Evolutionary conservation across 2,113 vertebrate genomes (phyloP), one percentile per base, ranked within the genome.

Genomic region (Pundamilia nyererei): DNA sequence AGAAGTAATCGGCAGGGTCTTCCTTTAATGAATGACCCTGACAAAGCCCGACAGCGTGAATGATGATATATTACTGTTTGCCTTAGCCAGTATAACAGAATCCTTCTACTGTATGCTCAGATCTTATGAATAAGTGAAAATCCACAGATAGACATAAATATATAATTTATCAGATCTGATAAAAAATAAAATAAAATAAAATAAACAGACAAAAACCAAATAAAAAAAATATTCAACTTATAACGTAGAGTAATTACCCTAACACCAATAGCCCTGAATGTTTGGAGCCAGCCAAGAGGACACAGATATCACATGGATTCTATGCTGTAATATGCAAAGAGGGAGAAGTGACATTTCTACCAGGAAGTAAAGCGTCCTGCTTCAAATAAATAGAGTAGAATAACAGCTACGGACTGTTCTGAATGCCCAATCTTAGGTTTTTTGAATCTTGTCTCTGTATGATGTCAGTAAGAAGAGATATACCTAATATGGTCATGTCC

Each of bases 81-180:
- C 40, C 53, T 80, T 21, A 26, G 40, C 53, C 21, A 42, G 9
- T 9, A 42, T 19, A 21, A 51, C 7, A 29, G 40, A 80, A 58
- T 1, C 13, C 0, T 6, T 77, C 19, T 54, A 1, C 1, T 77
- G 55, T 6, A 9, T 21, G 33, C 51, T 51, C 6, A 54, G 26
- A 56, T 62, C 65, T 38, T 19, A 4, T 4, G 47, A 54, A 47
- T 45, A 49, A 51, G 70, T 14, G 21, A 26, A 38, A 54, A 60
- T 33, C 85, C 19, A 58, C 35, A 70, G 79, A 87, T 24, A 87
- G 0, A 79, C 14, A 70, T 60, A 26, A 9, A 26, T 2, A 51
- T 31, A 2, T 45, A 54, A 38, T 11, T 33, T 0, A 35, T 35
- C 9, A 11, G 58, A 33, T 35, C 0, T 62, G 31, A 62, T 33